A percentile compares a stretch with the other conserved stretches of the same genome.
Conservation (phyloP, 2,113 vertebrate genomes). For the Siphamia tubifer region DNA sequence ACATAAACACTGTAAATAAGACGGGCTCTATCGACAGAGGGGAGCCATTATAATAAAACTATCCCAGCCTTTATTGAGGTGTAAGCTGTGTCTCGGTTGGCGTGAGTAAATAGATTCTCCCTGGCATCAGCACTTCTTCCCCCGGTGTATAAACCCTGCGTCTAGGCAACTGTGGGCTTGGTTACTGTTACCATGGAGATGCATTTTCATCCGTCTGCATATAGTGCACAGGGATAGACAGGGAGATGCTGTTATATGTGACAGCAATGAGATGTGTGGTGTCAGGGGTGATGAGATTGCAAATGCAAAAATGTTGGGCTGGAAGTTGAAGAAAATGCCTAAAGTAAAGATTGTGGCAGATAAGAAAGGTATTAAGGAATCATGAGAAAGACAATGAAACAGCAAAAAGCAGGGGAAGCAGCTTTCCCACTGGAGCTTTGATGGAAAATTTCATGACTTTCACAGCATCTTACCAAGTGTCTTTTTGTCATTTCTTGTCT, state of each 20-base stretch:
- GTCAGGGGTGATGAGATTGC: conserved; percentile 12
- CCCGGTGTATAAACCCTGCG: conserved; percentile 35
- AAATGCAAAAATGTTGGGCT: not conserved
- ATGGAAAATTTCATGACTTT: conserved; percentile 13
- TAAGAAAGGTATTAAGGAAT: conserved; percentile 1
- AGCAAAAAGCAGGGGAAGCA: not conserved
- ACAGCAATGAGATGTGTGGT: conserved; percentile 8
- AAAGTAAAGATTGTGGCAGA: not conserved
- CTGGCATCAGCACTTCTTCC: conserved; percentile 63
- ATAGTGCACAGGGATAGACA: conserved; percentile 4
- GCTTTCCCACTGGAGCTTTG: not conserved
- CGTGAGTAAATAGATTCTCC: conserved; percentile 64
- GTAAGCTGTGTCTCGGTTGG: conserved; percentile 50
- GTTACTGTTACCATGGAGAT: conserved; percentile 80
- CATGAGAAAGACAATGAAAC: not conserved
- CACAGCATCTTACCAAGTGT: not conserved
- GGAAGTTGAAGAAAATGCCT: not conserved
- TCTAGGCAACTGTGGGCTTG: conserved; percentile 73
- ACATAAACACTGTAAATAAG: conserved; percentile 51
- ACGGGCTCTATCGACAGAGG: conserved; percentile 17
- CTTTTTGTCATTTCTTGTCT: no score
- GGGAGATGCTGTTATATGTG: conserved; percentile 29
- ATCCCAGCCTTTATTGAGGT: conserved; percentile 41
- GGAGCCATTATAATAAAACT: conserved; percentile 47
- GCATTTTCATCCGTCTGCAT: conserved; percentile 27